A percentile compares a stretch with the other conserved stretches of the same genome.
Conservation (phyloP, 2,797 vertebrate species). For the Myotis myotis region DNA sequence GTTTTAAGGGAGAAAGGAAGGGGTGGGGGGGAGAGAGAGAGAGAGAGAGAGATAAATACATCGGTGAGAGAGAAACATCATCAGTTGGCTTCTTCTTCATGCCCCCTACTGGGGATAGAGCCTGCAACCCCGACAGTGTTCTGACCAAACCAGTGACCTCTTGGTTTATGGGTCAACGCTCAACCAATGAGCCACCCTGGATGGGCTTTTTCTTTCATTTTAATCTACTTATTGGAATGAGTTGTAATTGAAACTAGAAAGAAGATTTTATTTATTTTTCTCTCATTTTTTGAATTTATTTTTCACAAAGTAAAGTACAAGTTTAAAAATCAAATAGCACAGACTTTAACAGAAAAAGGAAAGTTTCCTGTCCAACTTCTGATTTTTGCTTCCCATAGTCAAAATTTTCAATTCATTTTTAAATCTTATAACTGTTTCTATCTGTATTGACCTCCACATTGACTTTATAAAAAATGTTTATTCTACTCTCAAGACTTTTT, state of each 20-base stretch:
- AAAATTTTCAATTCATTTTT: not conserved
- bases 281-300: constrained; percentile 3
- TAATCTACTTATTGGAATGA: not conserved
- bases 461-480: not conserved
- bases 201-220: not conserved
- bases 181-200: too few species aligned
- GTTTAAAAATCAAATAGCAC: not conserved
- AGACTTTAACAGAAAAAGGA: not conserved
- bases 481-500: not conserved
- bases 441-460: not conserved
- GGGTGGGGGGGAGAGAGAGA: too few species aligned
- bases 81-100: too few species aligned
- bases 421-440: not conserved
- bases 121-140: too few species aligned
- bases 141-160: too few species aligned
- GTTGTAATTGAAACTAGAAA: constrained; percentile 25
- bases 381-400: not conserved
- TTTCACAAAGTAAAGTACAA: not conserved
- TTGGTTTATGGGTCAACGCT: too few species aligned
- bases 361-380: not conserved
- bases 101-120: too few species aligned
- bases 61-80: too few species aligned
- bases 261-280: not conserved
- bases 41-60: too few species aligned
- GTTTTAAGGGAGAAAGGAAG: too few species aligned